Conservation (phyloP, 1,140 invertebrate genomes). For the Parasteatoda tepidariorum region DNA sequence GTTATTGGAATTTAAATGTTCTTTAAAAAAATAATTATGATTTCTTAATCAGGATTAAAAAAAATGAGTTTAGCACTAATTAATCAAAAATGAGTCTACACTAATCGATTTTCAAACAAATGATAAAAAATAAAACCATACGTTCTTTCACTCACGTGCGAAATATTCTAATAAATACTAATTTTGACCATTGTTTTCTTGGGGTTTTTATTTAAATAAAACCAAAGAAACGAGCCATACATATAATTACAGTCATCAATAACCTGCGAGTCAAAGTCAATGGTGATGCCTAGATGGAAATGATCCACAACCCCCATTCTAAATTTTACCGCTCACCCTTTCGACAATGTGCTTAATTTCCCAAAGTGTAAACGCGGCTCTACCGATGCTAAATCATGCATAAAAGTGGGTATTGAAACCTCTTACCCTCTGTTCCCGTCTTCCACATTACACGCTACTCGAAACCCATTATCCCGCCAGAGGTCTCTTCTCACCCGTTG, state of each 20-base stretch:
- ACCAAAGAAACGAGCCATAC: conserved; percentile 26
- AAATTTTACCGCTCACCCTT: conserved; percentile 1
- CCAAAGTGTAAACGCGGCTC: conserved; percentile 40
- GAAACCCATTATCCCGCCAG: conserved; percentile 47
- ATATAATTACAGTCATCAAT: conserved; percentile 55
- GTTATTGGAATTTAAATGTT: too few species aligned
- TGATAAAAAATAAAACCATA: too few species aligned
- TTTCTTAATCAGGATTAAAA: too few species aligned
- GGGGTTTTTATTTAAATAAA: too few species aligned
- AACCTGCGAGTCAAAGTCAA: conserved; percentile 33
- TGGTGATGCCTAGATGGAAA: too few species aligned
- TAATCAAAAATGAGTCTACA: too few species aligned
- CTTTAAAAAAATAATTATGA: too few species aligned
- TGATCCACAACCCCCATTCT: not conserved
- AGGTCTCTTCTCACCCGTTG: conserved; percentile 1
- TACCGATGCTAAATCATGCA: conserved; percentile 38
- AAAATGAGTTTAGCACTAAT: too few species aligned
- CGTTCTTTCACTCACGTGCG: too few species aligned
- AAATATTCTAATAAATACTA: too few species aligned
- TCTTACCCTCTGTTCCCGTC: not conserved
- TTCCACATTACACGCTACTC: conserved; percentile 36
- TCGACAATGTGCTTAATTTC: conserved; percentile 52
- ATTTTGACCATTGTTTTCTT: too few species aligned
- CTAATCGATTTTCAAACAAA: too few species aligned
- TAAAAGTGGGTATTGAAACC: conserved; percentile 44